Percentiles rank a stretch among this genome's conserved stretches.
These are phyloP conservation scores for Leguminivora glycinivorella DNA, from an alignment of 1,140 invertebrate genomes.

Conservation along the genomic window DNA sequence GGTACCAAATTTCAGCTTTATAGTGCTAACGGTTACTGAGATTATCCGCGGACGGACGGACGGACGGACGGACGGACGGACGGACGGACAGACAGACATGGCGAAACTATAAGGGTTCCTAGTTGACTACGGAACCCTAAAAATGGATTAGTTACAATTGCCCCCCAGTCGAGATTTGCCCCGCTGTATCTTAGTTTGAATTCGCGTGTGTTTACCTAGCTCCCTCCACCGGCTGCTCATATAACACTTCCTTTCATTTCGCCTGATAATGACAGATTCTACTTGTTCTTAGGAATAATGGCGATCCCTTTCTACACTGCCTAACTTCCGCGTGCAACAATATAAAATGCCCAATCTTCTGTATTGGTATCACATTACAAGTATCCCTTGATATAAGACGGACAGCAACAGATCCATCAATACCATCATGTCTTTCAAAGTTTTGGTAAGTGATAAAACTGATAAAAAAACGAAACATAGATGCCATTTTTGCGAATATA, in stretches of 20 bases:
- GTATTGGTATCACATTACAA: slow-evolving; percentile 42
- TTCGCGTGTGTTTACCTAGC: neutral
- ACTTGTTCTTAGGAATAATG: slow-evolving; percentile 26
- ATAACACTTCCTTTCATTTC: slow-evolving; percentile 15
- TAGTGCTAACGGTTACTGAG: too few relatives aligned
- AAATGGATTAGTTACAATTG: too few relatives aligned
- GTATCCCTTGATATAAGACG: slow-evolving; percentile 34
- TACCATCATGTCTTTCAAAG: slow-evolving; percentile 51
- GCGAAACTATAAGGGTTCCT: too few relatives aligned
- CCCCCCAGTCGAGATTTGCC: neutral
- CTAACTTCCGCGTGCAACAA: slow-evolving; percentile 46
- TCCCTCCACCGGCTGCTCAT: neutral
- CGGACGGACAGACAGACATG: too few relatives aligned
- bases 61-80: too few relatives aligned
- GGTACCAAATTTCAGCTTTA: too few relatives aligned
- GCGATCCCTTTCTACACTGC: slow-evolving; percentile 54
- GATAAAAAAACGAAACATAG: neutral
- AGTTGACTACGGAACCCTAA: too few relatives aligned
- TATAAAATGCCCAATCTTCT: slow-evolving; percentile 56
- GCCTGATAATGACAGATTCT: slow-evolving; percentile 9
- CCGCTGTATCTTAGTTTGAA: neutral
- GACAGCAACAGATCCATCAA: slow-evolving; percentile 44
- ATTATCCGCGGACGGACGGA: too few relatives aligned
- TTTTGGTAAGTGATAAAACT: slow-evolving; percentile 57
- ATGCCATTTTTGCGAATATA: neutral